These are phyloP conservation scores for Picus viridis DNA, from an alignment of 2,797 vertebrate species.

Conservation along the genomic window DNA sequence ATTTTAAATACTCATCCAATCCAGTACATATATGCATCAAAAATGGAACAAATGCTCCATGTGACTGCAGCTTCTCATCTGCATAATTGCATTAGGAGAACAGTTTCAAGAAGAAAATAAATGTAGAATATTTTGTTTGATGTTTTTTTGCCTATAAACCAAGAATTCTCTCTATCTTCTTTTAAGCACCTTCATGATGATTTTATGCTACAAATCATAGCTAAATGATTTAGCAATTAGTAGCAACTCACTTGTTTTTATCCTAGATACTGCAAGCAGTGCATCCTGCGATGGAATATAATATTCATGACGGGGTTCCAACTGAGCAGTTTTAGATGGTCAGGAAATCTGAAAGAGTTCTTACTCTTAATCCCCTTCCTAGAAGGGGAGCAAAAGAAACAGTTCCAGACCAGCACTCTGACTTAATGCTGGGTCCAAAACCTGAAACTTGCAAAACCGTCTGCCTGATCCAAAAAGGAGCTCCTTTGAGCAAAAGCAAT, in stretches of 20 bases:
- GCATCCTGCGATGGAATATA: neutral
- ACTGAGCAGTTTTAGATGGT: conserved; percentile 23
- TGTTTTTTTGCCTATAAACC: conserved; percentile 1
- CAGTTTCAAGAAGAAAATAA: conserved; percentile 60
- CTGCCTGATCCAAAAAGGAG: neutral
- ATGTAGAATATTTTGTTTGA: conserved; percentile 39
- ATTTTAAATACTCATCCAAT: conserved; percentile 52
- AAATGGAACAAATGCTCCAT: conserved; percentile 69
- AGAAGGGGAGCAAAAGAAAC: neutral
- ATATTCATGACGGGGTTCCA: conserved; percentile 29
- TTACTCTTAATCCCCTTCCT: neutral
- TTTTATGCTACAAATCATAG: conserved; percentile 23
- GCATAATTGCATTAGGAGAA: conserved; percentile 67
- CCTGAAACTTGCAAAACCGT: neutral
- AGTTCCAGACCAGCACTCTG: neutral
- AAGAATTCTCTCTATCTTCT: conserved; percentile 14
- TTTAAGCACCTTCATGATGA: conserved; percentile 25
- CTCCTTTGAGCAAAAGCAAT: neutral
- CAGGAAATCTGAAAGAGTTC: conserved; percentile 25
- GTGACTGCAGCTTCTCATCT: conserved; percentile 59
- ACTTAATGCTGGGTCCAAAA: neutral
- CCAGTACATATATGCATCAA: conserved; percentile 57
- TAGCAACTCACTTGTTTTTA: conserved; percentile 35
- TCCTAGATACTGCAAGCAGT: neutral
- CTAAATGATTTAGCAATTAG: neutral